Percentiles rank a stretch among this genome's conserved stretches.
Evolutionary conservation across 2,888 invertebrate genomes (phyloP).

Genomic region (Pollenia griseotomentosa): DNA sequence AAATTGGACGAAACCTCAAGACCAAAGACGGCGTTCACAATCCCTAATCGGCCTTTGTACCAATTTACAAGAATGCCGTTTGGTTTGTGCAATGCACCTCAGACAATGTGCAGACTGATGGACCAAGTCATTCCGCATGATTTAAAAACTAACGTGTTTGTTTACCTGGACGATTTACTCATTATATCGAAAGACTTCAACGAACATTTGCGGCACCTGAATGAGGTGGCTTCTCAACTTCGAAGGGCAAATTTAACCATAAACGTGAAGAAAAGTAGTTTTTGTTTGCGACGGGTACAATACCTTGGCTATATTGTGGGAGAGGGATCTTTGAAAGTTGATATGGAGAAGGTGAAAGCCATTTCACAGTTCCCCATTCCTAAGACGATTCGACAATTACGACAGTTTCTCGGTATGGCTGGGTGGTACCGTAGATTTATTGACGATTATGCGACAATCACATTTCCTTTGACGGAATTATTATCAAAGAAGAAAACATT

Average conservation of each 20-base stretch:
- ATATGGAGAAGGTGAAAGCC: not conserved
- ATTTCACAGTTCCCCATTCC: not conserved
- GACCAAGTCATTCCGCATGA: too few species aligned
- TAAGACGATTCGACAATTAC: conserved; percentile 3
- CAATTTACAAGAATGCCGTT: too few species aligned
- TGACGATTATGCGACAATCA: not conserved
- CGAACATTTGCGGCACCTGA: not conserved
- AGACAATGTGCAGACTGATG: too few species aligned
- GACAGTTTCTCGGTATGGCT: conserved; percentile 15
- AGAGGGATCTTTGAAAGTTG: not conserved
- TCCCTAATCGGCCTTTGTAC: conserved; percentile 12
- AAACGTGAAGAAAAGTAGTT: too few species aligned
- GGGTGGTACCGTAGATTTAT: conserved; percentile 1
- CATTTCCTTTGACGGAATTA: not conserved
- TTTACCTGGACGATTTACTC: not conserved
- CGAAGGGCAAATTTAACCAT: too few species aligned
- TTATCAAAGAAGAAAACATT: not conserved
- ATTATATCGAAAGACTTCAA: not conserved
- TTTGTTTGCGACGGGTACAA: too few species aligned
- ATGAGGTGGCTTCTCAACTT: not conserved
- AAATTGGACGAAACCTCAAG: not conserved
- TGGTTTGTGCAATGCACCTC: too few species aligned
- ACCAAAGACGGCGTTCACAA: not conserved
- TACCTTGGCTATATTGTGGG: not conserved
- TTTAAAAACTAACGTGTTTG: not conserved